These are phyloP conservation scores for Ophion obscuratus DNA, from an alignment of 2,888 invertebrate species.

Conservation along the genomic window DNA sequence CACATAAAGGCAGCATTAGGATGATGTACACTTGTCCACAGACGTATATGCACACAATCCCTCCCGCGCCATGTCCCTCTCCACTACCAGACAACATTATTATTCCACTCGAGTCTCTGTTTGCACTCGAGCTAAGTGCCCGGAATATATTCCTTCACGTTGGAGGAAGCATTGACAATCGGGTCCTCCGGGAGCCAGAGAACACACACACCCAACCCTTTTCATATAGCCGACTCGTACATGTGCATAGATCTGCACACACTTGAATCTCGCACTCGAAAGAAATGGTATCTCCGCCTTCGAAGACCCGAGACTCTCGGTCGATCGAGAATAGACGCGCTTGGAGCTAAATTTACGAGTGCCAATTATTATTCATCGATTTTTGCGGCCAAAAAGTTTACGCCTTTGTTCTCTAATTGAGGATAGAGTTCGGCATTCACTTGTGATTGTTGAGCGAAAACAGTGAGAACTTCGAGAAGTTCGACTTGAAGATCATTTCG, in stretches of 20 bases:
- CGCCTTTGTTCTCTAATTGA: no score
- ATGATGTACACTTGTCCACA: constrained; percentile 31
- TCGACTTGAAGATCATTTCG: no score
- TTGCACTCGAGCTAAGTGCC: constrained; percentile 66
- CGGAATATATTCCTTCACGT: constrained; percentile 59
- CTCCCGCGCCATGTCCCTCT: background rate
- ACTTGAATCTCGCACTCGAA: no score
- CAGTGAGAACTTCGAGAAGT: no score
- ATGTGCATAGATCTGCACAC: no score
- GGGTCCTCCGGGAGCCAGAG: constrained; percentile 3
- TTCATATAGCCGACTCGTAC: no score
- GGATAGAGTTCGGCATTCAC: no score
- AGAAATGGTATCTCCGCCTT: no score
- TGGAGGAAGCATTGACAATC: constrained; percentile 59
- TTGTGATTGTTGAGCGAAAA: no score
- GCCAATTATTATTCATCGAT: background rate
- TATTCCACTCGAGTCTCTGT: constrained; percentile 66
- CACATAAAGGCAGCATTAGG: constrained; percentile 9
- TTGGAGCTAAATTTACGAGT: background rate
- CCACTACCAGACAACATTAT: constrained; percentile 55
- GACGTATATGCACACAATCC: constrained; percentile 16
- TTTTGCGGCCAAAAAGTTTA: background rate
- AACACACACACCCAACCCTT: background rate
- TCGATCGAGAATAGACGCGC: background rate
- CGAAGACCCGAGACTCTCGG: background rate